These are phyloP conservation scores for Folsomia manolachei DNA, from an alignment of 2,888 invertebrate species.

Conservation along the genomic window DNA sequence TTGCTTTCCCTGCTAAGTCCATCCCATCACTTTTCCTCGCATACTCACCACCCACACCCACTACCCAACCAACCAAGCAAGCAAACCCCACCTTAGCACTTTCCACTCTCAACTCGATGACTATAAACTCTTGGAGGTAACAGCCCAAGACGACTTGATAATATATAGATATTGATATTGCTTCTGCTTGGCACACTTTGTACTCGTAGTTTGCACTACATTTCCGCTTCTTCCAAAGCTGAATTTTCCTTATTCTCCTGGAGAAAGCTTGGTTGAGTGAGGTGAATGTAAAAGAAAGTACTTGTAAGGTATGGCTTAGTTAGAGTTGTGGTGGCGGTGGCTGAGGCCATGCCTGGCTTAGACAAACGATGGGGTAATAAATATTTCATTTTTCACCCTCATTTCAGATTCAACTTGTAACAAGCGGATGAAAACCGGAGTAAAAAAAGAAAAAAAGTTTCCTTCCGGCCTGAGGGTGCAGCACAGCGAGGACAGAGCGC, in stretches of 20 bases:
- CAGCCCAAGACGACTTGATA: neutral
- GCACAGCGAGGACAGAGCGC: too few species aligned
- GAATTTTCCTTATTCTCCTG: neutral
- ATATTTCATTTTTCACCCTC: too few species aligned
- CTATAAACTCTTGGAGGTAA: neutral
- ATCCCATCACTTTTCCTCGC: neutral
- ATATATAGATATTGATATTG: slow-evolving; percentile 5
- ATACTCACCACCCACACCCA: slow-evolving; percentile 15
- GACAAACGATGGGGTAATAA: neutral
- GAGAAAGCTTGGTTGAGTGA: neutral
- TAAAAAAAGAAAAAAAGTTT: too few species aligned
- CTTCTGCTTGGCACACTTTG: neutral
- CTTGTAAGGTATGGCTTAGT: too few species aligned
- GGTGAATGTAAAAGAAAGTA: too few species aligned
- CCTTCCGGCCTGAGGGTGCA: too few species aligned
- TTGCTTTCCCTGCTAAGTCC: neutral
- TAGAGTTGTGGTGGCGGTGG: neutral
- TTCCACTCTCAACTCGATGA: too few species aligned
- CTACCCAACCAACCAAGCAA: slow-evolving; percentile 1
- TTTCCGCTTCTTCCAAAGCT: neutral
- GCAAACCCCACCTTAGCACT: slow-evolving; percentile 15
- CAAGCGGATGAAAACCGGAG: too few species aligned
- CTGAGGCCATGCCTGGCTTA: neutral
- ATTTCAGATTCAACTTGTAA: too few species aligned
- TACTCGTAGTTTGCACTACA: neutral